Evolutionary conservation across 2,113 vertebrate genomes (phyloP).

Genomic region (Podilymbus podiceps): DNA sequence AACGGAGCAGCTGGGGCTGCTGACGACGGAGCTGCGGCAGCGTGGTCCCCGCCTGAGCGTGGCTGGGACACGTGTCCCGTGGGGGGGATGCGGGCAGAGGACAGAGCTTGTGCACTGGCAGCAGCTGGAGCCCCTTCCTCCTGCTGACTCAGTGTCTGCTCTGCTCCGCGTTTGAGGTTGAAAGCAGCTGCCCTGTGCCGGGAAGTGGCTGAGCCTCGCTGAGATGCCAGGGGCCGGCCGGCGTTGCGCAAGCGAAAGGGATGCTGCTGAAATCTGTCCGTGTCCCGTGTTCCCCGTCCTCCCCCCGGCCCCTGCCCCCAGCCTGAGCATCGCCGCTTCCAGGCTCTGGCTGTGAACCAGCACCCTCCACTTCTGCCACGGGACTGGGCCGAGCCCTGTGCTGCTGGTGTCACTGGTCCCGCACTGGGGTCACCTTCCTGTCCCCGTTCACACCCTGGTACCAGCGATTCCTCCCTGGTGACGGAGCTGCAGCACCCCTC

Average conservation of each 20-base stretch:
- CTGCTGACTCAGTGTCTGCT: conserved; percentile 45
- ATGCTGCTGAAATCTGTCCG: not conserved
- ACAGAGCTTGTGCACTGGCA: not conserved
- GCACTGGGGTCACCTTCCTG: fast-evolving
- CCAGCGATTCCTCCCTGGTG: not conserved
- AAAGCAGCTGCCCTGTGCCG: not conserved
- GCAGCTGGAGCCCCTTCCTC: conserved; percentile 45
- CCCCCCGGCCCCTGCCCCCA: too few relatives aligned
- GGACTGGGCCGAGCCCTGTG: not conserved
- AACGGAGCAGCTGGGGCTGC: not conserved
- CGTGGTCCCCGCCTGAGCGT: fast-evolving
- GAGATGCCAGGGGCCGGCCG: not conserved
- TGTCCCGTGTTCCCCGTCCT: too few relatives aligned
- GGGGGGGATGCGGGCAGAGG: not conserved
- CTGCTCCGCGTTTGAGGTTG: not conserved
- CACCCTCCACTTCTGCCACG: not conserved
- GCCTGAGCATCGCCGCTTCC: not conserved
- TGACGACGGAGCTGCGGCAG: fast-evolving
- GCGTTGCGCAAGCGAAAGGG: not conserved
- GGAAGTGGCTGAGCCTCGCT: not conserved
- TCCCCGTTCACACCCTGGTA: not conserved
- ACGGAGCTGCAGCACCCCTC: not conserved
- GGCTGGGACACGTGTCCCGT: not conserved
- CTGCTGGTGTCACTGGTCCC: not conserved
- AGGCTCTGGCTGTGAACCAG: not conserved